Evolutionary conservation across 1,140 invertebrate species (phyloP).

Genomic region (Mylabris phalerata): DNA sequence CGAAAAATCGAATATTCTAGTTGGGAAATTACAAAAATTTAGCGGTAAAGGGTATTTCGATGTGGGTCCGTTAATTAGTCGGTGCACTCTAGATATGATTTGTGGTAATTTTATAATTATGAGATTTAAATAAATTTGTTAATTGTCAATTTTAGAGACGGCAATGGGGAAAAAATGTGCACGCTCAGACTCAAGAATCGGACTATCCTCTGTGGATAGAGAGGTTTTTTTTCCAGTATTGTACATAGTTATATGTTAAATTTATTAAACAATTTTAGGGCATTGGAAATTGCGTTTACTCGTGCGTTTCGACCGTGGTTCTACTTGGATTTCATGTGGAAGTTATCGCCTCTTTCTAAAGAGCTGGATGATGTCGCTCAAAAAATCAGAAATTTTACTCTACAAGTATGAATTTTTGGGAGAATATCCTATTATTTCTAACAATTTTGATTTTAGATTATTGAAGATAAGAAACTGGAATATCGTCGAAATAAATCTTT

Average conservation of each 20-base stretch:
- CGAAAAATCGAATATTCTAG: conserved; percentile 15
- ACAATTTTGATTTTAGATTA: not conserved
- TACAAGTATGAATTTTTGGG: too few relatives aligned
- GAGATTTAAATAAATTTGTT: not conserved
- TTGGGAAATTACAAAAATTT: conserved; percentile 18
- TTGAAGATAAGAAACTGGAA: not conserved
- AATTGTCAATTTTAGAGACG: conserved; percentile 11
- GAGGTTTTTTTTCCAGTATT: too few relatives aligned
- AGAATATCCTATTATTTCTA: not conserved
- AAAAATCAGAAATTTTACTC: not conserved
- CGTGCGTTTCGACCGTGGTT: too few relatives aligned
- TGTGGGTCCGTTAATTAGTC: conserved; percentile 5
- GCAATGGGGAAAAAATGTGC: conserved; percentile 19
- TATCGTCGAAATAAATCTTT: too few relatives aligned
- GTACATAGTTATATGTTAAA: too few relatives aligned
- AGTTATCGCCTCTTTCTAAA: not conserved
- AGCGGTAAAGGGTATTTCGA: conserved; percentile 14
- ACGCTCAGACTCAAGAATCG: conserved; percentile 2
- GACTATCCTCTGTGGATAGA: too few relatives aligned
- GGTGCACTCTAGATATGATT: conserved; percentile 16
- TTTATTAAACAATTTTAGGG: too few relatives aligned
- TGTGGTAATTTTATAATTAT: conserved; percentile 5
- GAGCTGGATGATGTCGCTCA: not conserved
- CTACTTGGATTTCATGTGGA: too few relatives aligned
- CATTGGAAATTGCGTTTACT: too few relatives aligned